Base-by-base conservation (phyloP, 2,888 invertebrate genomes). In the Unio delphinus region DNA sequence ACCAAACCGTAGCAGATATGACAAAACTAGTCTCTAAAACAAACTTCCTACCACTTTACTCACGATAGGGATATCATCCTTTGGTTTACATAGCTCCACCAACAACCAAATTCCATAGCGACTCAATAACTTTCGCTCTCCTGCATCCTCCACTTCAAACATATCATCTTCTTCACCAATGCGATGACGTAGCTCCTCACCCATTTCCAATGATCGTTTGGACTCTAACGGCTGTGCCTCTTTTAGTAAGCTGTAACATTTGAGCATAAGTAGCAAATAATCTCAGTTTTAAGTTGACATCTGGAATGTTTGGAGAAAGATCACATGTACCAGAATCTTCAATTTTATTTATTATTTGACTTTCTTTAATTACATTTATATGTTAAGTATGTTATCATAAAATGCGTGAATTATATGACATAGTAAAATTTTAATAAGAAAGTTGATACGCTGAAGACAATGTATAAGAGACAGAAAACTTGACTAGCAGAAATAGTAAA, bases 31-130 rank as follows among this genome's bases (percentile, higher is more conserved):
- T 58, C 20, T 54, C 45, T 54, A 61, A n/a, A 45, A 7, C 28
- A 63, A 45, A 26, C 55, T 55, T 0, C 17, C 3, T 0, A 63
- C 23, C 26, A 30, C 1, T 57, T 30, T 30, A 79, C 88, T 83
- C 80, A 91, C 91, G 70, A 90, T 88, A 17, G 91, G 90, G 28
- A 92, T 90, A 55, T 90, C 89, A 7, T 90, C 89, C 54, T 84
- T 86, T 0, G 92, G 91, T 56, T 91, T 89, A 79, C 92, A 98
- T 75, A 98, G 93, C 18, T 98, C 98, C 61, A 98, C 97, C 88
- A 99, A 93, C 80, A 99, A 91, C 98, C 99, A 99, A 68, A 99
- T 96, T 1, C 99, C 99, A 90, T 98, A 99, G 79, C 89, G 81
- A 80, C 88, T 89, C 54, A 89, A 80, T 77, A 89, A 81, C 69